Base-by-base conservation (phyloP, 2,888 invertebrate genomes). In the Zygothrica quintamaculata region DNA sequence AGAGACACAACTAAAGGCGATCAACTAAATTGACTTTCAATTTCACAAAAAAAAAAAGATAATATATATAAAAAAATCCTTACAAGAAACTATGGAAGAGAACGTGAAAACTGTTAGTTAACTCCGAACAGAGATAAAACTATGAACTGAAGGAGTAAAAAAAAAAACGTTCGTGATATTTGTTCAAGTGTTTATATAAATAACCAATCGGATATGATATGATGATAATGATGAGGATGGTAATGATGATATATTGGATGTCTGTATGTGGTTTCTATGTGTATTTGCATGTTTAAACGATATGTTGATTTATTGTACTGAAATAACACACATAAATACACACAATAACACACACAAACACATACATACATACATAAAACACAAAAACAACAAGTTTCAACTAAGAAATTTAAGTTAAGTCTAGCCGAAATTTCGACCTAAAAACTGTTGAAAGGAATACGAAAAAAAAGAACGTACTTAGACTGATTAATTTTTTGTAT, bases 401-500 rank as follows among this genome's bases (percentile, higher is more conserved):
- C 56, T 50, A 36, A 13, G 53, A 62, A 53, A 69, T 48, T 69
- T 71, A 48, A 69, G 75, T 71, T 69, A 58, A 74, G 29, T 29
- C 29, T 29, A 29, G 29, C 29, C 29, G 29, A 29, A 29, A 55
- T 34, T 72, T 53, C 34, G 62, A 48, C 36, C n/a, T 29, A 29
- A 16, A 52, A 50, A 55, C 59, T 72, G 61, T 59, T 68, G 39
- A 53, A 34, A 53, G 37, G 37, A 34, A 59, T 34, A 59, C 46
- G 29, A 40, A 22, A 39, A 36, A n/a, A n/a, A n/a, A n/a, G n/a
- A n/a, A 39, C 64, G 67, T 82, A 84, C 87, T 84, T 84, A 84
- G 82, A 84, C 82, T 84, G 82, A 84, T 87, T 84, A 87, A 87
- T 82, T 84, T n/a, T 84, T 84, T 87, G 87, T 81, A 81, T 87